Percentiles rank a stretch among this genome's conserved stretches.
Conservation (phyloP, 2,797 vertebrate species). For the Xenentodon cancila region DNA sequence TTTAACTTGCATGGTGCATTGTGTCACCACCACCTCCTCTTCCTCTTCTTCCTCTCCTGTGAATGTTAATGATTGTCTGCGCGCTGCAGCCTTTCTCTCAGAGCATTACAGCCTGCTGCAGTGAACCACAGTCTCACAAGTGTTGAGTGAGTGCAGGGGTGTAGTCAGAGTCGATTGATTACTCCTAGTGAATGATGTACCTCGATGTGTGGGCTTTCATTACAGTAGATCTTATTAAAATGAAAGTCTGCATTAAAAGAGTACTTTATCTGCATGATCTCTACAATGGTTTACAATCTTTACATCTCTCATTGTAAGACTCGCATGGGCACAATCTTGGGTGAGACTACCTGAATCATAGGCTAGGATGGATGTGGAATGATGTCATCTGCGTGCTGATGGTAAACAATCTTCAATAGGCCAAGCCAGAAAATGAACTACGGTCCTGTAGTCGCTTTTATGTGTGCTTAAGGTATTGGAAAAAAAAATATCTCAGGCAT, state of each 20-base stretch:
- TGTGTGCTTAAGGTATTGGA: too few relatives aligned
- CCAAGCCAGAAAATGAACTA: too few relatives aligned
- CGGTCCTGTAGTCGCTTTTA: too few relatives aligned
- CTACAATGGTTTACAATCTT: too few relatives aligned
- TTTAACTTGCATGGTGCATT: conserved; percentile 66
- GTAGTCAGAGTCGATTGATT: conserved; percentile 25
- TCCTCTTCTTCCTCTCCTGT: conserved; percentile 61
- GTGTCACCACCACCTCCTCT: conserved; percentile 57
- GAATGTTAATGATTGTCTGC: conserved; percentile 77
- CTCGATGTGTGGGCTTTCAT: conserved; percentile 3
- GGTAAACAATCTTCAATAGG: too few relatives aligned
- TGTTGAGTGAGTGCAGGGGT: conserved; percentile 30
- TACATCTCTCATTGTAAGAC: too few relatives aligned
- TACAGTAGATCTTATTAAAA: background rate
- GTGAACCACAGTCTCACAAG: conserved; percentile 47
- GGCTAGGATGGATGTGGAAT: too few relatives aligned
- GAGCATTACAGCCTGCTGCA: conserved; percentile 67
- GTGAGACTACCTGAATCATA: too few relatives aligned
- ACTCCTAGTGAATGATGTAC: conserved; percentile 13
- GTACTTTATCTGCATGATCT: too few relatives aligned
- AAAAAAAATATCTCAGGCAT: too few relatives aligned
- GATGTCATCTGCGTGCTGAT: too few relatives aligned
- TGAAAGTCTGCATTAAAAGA: background rate
- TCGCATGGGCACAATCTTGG: too few relatives aligned
- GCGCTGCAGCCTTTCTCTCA: conserved; percentile 68